Evolutionary conservation across 1,140 invertebrate genomes (phyloP).

Genomic region (Philotrypesis tridentata): DNA sequence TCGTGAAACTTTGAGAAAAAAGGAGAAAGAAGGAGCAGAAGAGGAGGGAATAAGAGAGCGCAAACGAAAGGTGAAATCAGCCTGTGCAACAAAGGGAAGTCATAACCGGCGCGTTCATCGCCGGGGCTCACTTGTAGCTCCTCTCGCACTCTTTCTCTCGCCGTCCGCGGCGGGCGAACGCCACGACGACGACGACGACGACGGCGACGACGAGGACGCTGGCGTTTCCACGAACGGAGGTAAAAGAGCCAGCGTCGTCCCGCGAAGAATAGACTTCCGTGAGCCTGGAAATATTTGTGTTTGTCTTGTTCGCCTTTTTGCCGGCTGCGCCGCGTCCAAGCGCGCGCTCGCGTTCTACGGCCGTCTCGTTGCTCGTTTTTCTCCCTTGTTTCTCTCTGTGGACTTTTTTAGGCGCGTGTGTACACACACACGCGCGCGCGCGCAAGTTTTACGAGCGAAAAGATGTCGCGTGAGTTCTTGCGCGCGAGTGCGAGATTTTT

Average conservation of each 20-base stretch:
- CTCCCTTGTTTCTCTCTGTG: background rate
- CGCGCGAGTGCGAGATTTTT: background rate
- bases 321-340: background rate
- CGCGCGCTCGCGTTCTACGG: background rate
- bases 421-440: no score
- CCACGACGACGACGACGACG: background rate
- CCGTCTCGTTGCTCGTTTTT: background rate
- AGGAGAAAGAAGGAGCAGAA: conserved; percentile 4
- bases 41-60: no score
- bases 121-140: conserved; percentile 41
- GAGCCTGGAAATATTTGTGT: conserved; percentile 46
- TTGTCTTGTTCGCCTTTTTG: conserved; percentile 33
- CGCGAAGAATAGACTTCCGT: conserved; percentile 37
- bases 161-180: no score
- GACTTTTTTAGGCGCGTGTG: background rate
- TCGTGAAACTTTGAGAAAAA: background rate
- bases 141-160: conserved; percentile 17
- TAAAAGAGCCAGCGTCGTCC: conserved; percentile 12
- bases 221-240: conserved; percentile 47
- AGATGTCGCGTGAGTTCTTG: conserved; percentile 1
- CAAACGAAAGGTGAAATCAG: conserved; percentile 26
- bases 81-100: conserved; percentile 62
- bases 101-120: conserved; percentile 55
- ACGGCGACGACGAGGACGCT: background rate
- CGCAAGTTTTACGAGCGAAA: background rate